Evolutionary conservation across 1,140 invertebrate species (phyloP).

Genomic region (Pristionchus pacificus): DNA sequence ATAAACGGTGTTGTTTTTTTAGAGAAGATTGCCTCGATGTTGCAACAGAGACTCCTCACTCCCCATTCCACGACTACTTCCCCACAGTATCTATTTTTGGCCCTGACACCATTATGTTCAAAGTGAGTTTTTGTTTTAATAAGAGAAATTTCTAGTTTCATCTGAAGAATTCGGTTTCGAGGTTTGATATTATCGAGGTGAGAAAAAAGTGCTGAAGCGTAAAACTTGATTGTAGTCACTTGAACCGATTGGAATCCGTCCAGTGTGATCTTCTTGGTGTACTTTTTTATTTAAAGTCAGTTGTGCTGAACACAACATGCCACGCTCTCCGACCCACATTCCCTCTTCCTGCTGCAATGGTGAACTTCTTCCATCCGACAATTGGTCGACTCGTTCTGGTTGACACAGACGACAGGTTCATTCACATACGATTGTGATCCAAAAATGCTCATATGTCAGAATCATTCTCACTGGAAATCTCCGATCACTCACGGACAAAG

Average conservation of each 20-base stretch:
- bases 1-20: neutral
- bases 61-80: constrained; percentile 16
- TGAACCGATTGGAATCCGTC: too few species aligned
- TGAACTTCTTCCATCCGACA: neutral
- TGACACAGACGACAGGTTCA: neutral
- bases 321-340: neutral
- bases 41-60: constrained; percentile 18
- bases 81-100: constrained; percentile 27
- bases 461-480: neutral
- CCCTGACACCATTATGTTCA: constrained; percentile 26
- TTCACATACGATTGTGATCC: too few species aligned
- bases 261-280: too few species aligned
- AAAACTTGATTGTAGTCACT: too few species aligned
- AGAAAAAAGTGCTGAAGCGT: too few species aligned
- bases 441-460: too few species aligned
- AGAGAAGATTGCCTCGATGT: constrained; percentile 30
- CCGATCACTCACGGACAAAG: neutral
- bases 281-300: too few species aligned
- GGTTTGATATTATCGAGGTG: too few species aligned
- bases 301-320: neutral
- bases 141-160: too few species aligned
- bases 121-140: too few species aligned
- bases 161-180: too few species aligned
- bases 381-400: neutral
- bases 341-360: neutral